Percentiles rank a stretch among this genome's conserved stretches.
These are phyloP conservation scores for Psittacula derbiana DNA, from an alignment of 2,797 vertebrate genomes.

Conservation along the genomic window DNA sequence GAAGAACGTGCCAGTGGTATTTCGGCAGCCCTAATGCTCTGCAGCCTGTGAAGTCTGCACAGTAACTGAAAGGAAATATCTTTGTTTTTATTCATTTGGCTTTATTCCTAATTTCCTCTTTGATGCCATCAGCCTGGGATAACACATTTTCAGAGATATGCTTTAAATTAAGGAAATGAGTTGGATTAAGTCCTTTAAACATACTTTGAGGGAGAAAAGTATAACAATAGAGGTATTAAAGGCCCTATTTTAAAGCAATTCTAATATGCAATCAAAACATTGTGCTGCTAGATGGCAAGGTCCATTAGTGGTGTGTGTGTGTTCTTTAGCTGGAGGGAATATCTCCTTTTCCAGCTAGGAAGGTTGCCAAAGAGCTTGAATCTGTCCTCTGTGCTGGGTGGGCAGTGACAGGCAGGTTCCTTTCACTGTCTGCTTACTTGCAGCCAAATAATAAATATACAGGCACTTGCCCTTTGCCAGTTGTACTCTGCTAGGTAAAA, in stretches of 20 bases:
- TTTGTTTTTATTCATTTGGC: constrained; percentile 62
- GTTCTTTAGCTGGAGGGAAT: neutral
- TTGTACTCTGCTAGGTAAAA: neutral
- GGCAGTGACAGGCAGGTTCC: neutral
- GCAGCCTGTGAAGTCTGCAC: constrained; percentile 22
- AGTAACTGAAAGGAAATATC: constrained; percentile 63
- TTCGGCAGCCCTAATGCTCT: constrained; percentile 40
- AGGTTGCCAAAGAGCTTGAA: neutral
- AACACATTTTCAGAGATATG: constrained; percentile 48
- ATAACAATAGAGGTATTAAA: constrained; percentile 54
- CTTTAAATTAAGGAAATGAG: constrained; percentile 63
- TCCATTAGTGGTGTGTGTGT: neutral
- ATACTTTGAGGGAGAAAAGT: constrained; percentile 38
- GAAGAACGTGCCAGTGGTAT: constrained; percentile 48
- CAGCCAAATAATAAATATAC: neutral
- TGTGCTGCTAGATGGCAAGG: neutral
- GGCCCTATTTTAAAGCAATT: constrained; percentile 37
- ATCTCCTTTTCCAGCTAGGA: neutral
- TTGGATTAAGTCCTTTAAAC: constrained; percentile 50
- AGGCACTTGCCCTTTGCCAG: neutral
- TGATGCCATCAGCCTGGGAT: constrained; percentile 65
- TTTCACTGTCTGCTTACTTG: neutral
- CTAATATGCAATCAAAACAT: constrained; percentile 49
- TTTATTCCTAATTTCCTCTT: constrained; percentile 60
- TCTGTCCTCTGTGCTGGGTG: neutral